Evolutionary conservation across 1,140 invertebrate genomes (phyloP).

Genomic region (Dreissena polymorpha): DNA sequence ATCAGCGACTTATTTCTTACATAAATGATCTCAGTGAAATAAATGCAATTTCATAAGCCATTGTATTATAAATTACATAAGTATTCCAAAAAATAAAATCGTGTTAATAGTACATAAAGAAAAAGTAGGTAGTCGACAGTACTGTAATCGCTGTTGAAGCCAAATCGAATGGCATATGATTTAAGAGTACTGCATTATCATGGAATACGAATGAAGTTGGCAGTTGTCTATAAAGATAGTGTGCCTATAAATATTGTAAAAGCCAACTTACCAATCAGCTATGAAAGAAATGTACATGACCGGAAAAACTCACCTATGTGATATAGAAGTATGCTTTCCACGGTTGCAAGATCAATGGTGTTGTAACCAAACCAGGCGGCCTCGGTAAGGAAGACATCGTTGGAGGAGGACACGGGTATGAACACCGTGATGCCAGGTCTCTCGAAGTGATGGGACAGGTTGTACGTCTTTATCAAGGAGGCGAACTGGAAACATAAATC

Average conservation of each 20-base stretch:
- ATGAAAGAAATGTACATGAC: too few species aligned
- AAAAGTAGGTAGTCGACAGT: too few species aligned
- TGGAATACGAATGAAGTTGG: background rate
- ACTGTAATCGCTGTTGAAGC: too few species aligned
- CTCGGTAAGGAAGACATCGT: conserved; percentile 15
- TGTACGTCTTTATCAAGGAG: conserved; percentile 6
- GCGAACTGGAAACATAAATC: conserved; percentile 41
- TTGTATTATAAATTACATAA: too few species aligned
- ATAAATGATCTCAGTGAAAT: too few species aligned
- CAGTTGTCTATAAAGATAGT: background rate
- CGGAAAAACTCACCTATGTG: conserved; percentile 56
- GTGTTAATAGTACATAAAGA: too few species aligned
- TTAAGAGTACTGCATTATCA: background rate
- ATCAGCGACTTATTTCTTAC: too few species aligned
- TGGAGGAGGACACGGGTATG: conserved; percentile 23
- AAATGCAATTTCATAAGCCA: too few species aligned
- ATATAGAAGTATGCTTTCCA: conserved; percentile 52
- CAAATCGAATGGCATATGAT: background rate
- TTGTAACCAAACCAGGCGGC: conserved; percentile 53
- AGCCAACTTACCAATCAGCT: too few species aligned
- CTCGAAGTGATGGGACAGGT: conserved; percentile 29
- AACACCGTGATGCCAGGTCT: conserved; percentile 32
- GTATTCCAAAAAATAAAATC: too few species aligned
- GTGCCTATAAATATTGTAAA: background rate
- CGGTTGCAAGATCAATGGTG: conserved; percentile 38